Evolutionary conservation across 2,888 invertebrate species (phyloP).

Genomic region (Brachypalpus laphriformis): DNA sequence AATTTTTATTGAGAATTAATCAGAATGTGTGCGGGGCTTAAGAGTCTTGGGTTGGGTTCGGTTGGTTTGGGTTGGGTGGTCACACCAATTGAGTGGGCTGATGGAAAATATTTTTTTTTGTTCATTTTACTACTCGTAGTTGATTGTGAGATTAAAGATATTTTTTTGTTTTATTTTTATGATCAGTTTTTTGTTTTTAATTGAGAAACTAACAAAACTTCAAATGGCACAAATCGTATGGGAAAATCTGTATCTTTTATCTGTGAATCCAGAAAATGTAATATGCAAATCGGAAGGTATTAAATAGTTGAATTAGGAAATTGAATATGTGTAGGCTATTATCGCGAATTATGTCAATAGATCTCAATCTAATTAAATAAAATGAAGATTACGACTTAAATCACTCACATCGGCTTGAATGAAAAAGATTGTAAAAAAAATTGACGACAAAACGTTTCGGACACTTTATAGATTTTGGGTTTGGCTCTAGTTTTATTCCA

Average conservation of each 20-base stretch:
- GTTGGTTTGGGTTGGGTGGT: slow-evolving; percentile 17
- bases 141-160: slow-evolving; percentile 13
- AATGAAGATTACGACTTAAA: not conserved
- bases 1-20: slow-evolving; percentile 21
- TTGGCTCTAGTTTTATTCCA: not conserved
- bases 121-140: not conserved
- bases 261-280: not conserved
- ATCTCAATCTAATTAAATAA: not conserved
- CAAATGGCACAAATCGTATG: not conserved
- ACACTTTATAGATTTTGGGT: not conserved
- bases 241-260: not conserved
- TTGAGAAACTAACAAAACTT: slow-evolving; percentile 8
- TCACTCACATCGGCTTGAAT: not conserved
- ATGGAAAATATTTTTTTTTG: not conserved
- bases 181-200: not conserved
- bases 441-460: not conserved
- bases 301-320: not conserved
- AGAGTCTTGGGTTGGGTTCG: no score
- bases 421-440: not conserved
- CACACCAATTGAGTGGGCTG: slow-evolving; percentile 1
- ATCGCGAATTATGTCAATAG: not conserved
- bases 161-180: slow-evolving; percentile 7
- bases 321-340: not conserved
- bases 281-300: not conserved
- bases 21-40: not conserved